Conservation (phyloP, 2,888 invertebrate species). For the Ptilodon capucinus region DNA sequence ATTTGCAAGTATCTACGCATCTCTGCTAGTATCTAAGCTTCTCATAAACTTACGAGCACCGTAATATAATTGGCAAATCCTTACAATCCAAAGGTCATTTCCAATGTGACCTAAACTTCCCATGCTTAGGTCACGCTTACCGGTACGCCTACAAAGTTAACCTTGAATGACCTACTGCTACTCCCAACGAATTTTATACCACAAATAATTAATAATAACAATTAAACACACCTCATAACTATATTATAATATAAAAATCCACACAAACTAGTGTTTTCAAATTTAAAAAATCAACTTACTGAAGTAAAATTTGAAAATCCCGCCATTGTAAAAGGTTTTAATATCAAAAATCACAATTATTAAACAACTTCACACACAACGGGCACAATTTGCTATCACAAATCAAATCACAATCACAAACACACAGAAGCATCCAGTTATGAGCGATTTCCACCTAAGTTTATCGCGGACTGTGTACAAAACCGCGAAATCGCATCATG, state of each 20-base stretch:
- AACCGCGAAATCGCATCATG: conserved; percentile 74
- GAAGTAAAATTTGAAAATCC: conserved; percentile 48
- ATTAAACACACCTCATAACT: conserved; percentile 6
- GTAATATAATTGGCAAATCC: no score
- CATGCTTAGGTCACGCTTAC: conserved; percentile 70
- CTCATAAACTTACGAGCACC: no score
- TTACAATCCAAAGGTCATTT: conserved; percentile 61
- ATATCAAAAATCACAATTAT: conserved; percentile 21
- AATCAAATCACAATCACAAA: conserved; percentile 33
- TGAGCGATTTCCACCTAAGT: conserved; percentile 45
- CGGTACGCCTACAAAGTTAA: conserved; percentile 61
- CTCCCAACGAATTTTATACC: conserved; percentile 18
- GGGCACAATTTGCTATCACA: conserved; percentile 35
- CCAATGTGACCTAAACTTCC: conserved; percentile 65
- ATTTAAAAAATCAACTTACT: conserved; percentile 42
- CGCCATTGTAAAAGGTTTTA: conserved; percentile 50
- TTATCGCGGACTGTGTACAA: conserved; percentile 66
- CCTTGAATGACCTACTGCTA: conserved; percentile 78
- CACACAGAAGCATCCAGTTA: conserved; percentile 42
- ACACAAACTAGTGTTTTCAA: background rate
- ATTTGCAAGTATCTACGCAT: no score
- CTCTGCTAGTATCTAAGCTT: no score
- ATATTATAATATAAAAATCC: background rate
- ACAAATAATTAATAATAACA: conserved; percentile 7
- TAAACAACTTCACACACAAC: conserved; percentile 23